These are phyloP conservation scores for Xyrauchen texanus DNA, from an alignment of 2,113 vertebrate genomes.

Conservation along the genomic window DNA sequence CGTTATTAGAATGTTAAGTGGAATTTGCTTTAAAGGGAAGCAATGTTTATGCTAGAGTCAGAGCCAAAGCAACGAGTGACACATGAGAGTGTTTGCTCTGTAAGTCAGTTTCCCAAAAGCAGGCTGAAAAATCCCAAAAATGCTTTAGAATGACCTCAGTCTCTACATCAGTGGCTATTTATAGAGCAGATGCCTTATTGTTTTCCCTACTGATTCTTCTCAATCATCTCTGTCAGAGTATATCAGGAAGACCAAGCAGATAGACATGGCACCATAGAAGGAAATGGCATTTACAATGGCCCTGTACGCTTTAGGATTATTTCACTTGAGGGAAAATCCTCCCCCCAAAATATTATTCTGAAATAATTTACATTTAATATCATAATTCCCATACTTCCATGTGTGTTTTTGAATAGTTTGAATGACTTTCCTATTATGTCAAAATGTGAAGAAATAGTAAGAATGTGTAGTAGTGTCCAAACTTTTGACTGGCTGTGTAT, in stretches of 20 bases:
- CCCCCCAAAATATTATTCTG: too few relatives aligned
- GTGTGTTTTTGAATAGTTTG: too few relatives aligned
- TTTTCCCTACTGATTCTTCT: constrained; percentile 48
- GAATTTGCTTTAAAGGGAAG: constrained; percentile 38
- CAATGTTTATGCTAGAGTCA: constrained; percentile 48
- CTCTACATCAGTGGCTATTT: constrained; percentile 65
- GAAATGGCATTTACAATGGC: too few relatives aligned
- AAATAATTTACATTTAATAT: too few relatives aligned
- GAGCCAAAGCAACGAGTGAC: constrained; percentile 38
- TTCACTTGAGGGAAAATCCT: too few relatives aligned
- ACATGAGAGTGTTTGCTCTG: constrained; percentile 15
- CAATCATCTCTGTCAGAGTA: constrained; percentile 25
- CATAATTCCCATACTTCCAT: too few relatives aligned
- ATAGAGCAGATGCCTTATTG: constrained; percentile 52
- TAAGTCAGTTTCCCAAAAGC: constrained; percentile 46
- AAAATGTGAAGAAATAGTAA: too few relatives aligned
- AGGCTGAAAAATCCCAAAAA: constrained; percentile 69
- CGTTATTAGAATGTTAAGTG: constrained; percentile 46
- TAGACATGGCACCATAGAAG: too few relatives aligned
- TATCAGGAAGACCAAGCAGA: neutral
- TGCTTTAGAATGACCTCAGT: constrained; percentile 60
- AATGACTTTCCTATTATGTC: too few relatives aligned
- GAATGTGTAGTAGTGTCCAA: too few relatives aligned
- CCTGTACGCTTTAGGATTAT: too few relatives aligned
- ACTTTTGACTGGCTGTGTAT: too few relatives aligned